Evolutionary conservation across 2,797 vertebrate genomes (phyloP).

Genomic region (Xenops minutus): DNA sequence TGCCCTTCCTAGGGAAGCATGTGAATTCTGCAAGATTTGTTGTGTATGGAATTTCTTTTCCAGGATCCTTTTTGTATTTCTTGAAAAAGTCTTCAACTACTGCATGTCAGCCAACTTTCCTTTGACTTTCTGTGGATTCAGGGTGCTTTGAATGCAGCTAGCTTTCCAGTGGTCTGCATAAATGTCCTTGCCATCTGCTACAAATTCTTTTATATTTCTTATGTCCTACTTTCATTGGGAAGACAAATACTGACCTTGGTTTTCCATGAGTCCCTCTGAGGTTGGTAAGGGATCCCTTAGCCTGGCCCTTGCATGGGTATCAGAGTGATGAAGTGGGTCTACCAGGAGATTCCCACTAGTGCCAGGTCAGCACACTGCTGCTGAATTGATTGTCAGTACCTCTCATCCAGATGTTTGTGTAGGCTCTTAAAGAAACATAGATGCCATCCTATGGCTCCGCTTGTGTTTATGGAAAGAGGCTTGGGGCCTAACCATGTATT

Average conservation of each 20-base stretch:
- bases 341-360: not conserved
- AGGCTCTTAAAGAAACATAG: not conserved
- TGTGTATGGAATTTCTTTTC: not conserved
- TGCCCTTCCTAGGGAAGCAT: fast-evolving
- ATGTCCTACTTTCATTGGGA: fast-evolving
- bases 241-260: not conserved
- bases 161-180: not conserved
- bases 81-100: not conserved
- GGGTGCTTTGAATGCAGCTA: not conserved
- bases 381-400: not conserved
- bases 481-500: not conserved
- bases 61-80: not conserved
- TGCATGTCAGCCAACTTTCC: fast-evolving
- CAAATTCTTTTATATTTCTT: not conserved
- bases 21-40: fast-evolving
- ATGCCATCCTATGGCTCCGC: not conserved
- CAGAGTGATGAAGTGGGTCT: fast-evolving
- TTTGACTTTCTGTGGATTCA: not conserved
- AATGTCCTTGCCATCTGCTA: not conserved
- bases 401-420: fast-evolving
- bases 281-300: not conserved
- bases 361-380: fast-evolving
- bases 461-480: not conserved
- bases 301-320: fast-evolving
- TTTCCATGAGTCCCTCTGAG: fast-evolving